Evolutionary conservation across 2,113 vertebrate species (phyloP), one percentile per base, ranked within the genome.

Genomic region (Propithecus coquereli): DNA sequence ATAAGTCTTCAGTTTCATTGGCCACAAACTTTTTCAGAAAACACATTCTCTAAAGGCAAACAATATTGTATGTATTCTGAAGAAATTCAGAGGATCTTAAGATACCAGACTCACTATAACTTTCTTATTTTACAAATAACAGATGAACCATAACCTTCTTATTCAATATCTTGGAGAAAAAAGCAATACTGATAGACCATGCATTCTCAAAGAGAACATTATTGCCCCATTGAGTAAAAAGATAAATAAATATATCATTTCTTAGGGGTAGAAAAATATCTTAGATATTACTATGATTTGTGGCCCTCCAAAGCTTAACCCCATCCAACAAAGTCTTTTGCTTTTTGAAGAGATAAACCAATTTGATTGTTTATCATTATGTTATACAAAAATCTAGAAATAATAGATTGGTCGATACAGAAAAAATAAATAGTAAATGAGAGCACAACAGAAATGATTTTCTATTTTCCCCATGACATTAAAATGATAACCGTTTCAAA

Each of bases 351-450:
- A 82, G 57, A 47, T 25, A n/a, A 76, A 76, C 25, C 11, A 70
- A 63, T 84, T 96, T 95, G 96, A 97, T 95, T 98, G 59, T 93
- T 81, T 83, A 37, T 96, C 40, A 95, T 94, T 54, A 43, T 40
- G 66, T 93, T 70, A 97, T 95, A 96, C 43, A 97, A 97, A 98
- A 96, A 87, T 63, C 71, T 77, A 68, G 52, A 92, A 90, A 87
- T 27, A 45, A 18, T 74, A 89, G 68, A 74, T 47, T 16, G 43
- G 52, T 71, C 57, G 63, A 8, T 68, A 91, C 25, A 79, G 94
- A 52, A 54, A 65, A 37, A 92, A 84, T 30, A 45, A 93, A 82
- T 34, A 65, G 83, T 52, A 94, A 94, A 80, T 63, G n/a, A 50
- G 63, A 91, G 45, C 3, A 7, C 37, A 94, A 52, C 1, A 76